These are phyloP conservation scores for Aulostomus chinensis DNA, from an alignment of 2,797 vertebrate genomes.

Conservation along the genomic window DNA sequence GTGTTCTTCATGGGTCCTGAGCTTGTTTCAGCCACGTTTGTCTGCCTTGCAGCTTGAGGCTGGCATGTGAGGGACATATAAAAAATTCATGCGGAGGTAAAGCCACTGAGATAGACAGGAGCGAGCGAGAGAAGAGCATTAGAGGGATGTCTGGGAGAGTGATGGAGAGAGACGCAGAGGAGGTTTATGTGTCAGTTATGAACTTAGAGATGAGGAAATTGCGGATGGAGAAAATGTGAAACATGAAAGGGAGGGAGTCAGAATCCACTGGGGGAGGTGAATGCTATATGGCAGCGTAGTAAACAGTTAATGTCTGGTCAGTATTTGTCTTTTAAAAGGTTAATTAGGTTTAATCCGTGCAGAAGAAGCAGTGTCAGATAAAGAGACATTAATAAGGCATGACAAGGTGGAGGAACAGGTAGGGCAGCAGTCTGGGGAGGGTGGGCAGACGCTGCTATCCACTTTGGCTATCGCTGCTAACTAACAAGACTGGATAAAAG, in stretches of 20 bases:
- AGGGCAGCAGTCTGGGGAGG: conserved; percentile 46
- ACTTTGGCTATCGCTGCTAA: conserved; percentile 46
- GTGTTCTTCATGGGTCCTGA: conserved; percentile 18
- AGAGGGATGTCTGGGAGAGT: conserved; percentile 21
- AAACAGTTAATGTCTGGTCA: conserved; percentile 65
- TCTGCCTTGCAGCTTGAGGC: conserved; percentile 35
- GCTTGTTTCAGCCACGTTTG: conserved; percentile 37
- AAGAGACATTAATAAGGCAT: conserved; percentile 73
- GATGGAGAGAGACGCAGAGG: conserved; percentile 8
- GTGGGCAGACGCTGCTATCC: conserved; percentile 46
- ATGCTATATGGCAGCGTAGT: conserved; percentile 9
- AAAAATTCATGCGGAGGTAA: conserved; percentile 48
- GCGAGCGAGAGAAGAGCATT: neutral
- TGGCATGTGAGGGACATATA: conserved; percentile 45
- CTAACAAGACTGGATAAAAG: conserved; percentile 60
- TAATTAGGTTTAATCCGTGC: conserved; percentile 78
- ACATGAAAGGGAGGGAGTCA: conserved; percentile 3
- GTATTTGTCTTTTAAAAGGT: conserved; percentile 72
- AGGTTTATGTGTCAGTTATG: conserved; percentile 25
- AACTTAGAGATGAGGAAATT: conserved; percentile 11
- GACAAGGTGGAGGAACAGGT: conserved; percentile 60
- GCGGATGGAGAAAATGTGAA: neutral
- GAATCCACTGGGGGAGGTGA: conserved; percentile 8
- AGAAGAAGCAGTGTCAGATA: conserved; percentile 52
- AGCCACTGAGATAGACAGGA: conserved; percentile 27